phyloP scores from a whole-genome alignment of 2,888 invertebrate genomes.

The Drosophila niveifrons region DNA sequence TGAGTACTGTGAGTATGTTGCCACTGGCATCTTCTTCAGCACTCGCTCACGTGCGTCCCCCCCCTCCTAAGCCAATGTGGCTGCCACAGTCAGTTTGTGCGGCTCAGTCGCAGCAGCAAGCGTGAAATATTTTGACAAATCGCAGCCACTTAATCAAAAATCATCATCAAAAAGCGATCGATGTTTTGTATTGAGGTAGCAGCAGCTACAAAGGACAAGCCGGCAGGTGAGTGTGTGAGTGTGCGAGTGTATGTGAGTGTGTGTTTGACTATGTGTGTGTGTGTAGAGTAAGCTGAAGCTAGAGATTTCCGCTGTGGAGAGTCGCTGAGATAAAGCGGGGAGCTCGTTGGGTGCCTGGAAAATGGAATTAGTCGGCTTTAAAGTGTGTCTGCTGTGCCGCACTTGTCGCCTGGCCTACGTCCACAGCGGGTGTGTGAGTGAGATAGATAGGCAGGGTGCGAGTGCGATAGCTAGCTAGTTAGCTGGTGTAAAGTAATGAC shows the following conservation, averaged over 20 bases:
- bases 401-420: conserved; percentile 58
- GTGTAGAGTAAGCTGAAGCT: conserved; percentile 58
- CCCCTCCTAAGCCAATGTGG: background rate
- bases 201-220: conserved; percentile 65
- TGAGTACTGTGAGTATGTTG: conserved; percentile 41
- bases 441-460: conserved; percentile 8
- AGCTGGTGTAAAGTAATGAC: conserved; percentile 61
- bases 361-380: conserved; percentile 61
- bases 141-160: conserved; percentile 83
- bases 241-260: conserved; percentile 10
- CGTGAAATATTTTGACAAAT: conserved; percentile 83
- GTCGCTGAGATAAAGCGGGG: conserved; percentile 45
- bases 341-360: conserved; percentile 56
- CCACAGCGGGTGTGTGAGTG: background rate
- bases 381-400: conserved; percentile 41
- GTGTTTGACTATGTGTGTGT: conserved; percentile 43
- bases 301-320: conserved; percentile 71
- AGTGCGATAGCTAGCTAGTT: background rate
- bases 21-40: conserved; percentile 46
- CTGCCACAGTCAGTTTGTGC: conserved; percentile 9
- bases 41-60: conserved; percentile 66
- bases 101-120: conserved; percentile 41
- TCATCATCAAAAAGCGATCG: conserved; percentile 80
- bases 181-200: conserved; percentile 77
- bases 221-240: conserved; percentile 27